Base-by-base conservation (phyloP, 2,888 invertebrate species). In the Stenodema calcarata region DNA sequence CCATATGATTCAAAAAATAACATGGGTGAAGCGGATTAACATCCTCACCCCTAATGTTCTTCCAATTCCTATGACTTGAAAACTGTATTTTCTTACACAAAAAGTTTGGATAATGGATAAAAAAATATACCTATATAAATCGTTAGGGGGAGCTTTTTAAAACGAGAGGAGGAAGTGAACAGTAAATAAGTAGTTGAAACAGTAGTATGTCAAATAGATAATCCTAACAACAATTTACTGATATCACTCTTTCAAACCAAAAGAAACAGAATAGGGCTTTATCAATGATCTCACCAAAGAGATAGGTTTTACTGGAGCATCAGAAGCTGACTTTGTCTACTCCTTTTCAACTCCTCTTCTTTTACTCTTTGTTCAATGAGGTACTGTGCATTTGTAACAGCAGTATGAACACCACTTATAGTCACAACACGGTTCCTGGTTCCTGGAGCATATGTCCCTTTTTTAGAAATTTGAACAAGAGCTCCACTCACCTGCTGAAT, bases 391-490 rank as follows among this genome's bases (percentile, higher is more conserved):
- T 95, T 96, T 92, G 94, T 94, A 92, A 98, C 97, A 92, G 97
- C 95, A 92, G 94, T 95, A 91, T 95, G 94, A 91, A 95, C 94
- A 92, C 98, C 98, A 91, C 96, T 95, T 92, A 98, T 98, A 92
- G 98, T 97, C 90, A 98, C 98, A 92, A 98, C 97, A 91, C 98
- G 96, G 94, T 98, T 98, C 92, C 98, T 95, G 90, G 98, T 98
- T 92, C 98, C 98, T 89, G 98, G 98, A 91, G 97, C 97, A 93
- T 97, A 98, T 91, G 96, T 97, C 92, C 98, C 98, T 93, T 98
- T 98, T 94, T 98, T 98, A 90, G 98, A 98, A 93, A 99, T 98
- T 93, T 98, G 98, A 92, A 99, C 98, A 93, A 96, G 98, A 92
- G 98, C 98, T 92, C 98, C 98, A 91, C 97, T 98, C 93, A 96